These are phyloP conservation scores for Cheiracanthium punctorium DNA, from an alignment of 2,888 invertebrate genomes.

Conservation along the genomic window DNA sequence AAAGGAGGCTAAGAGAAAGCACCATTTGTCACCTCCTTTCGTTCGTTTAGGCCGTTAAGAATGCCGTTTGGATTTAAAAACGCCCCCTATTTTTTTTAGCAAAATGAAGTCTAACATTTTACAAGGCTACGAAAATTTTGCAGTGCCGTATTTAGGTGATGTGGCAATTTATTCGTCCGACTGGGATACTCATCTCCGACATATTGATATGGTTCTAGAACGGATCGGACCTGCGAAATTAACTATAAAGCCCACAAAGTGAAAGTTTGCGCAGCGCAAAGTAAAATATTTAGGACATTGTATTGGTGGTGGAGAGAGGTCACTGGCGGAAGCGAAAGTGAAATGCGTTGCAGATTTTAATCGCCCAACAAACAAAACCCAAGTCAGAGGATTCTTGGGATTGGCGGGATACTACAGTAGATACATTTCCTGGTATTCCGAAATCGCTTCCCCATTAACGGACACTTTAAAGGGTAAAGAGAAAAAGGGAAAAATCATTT, in stretches of 20 bases:
- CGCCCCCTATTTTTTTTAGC: conserved; percentile 4
- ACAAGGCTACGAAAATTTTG: conserved; percentile 5
- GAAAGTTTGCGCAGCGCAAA: neutral
- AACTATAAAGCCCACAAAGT: conserved; percentile 3
- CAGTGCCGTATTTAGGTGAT: conserved; percentile 3
- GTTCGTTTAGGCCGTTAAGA: neutral
- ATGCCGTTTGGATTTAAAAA: conserved; percentile 17
- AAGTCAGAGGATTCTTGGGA: conserved; percentile 24
- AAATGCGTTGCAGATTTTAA: neutral
- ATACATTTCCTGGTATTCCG: neutral
- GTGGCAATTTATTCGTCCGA: conserved; percentile 11
- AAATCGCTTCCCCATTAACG: neutral
- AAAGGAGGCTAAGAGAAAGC: neutral
- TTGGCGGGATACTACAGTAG: conserved; percentile 26
- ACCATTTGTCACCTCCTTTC: neutral
- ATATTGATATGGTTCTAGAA: neutral
- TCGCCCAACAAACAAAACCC: conserved; percentile 6
- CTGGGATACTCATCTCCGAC: conserved; percentile 10
- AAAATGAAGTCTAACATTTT: conserved; percentile 21
- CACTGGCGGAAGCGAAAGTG: neutral
- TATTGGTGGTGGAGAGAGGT: neutral
- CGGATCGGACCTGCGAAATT: neutral
- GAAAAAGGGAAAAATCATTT: conserved; percentile 1
- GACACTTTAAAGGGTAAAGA: conserved; percentile 17
- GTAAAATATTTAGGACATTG: conserved; percentile 16